Base-by-base conservation (phyloP, 2,888 invertebrate genomes). In the Drosophila macrospina region DNA sequence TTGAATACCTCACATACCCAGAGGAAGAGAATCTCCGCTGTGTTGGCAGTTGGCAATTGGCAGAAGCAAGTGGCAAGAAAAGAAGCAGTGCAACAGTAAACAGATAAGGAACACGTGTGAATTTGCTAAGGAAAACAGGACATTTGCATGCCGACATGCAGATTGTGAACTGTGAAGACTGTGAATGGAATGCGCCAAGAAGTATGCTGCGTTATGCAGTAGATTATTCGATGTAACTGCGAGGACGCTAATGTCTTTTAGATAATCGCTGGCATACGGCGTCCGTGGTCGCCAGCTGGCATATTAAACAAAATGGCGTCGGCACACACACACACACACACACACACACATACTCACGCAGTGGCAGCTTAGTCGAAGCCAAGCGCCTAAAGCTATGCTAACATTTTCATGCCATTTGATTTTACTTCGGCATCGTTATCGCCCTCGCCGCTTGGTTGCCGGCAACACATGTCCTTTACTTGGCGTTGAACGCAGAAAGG, bases 191-290 rank as follows among this genome's bases (percentile, higher is more conserved):
- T 15, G 13, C 36, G 36, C 36, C 54, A 6, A 52, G 45, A 50
- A 48, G 52, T 34, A 39, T 50, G 48, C 64, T 45, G 36, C 28
- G 41, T 11, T 56, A 34, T 51, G 34, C 62, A 62, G 55, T 73
- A 65, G 60, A 76, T 73, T 73, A 67, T 61, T 44, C 52, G 48
- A 39, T 16, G 45, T 44, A 55, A 39, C 61, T 71, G 62, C 52
- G 59, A 55, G 30, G 60, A 59, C 59, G 78, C 69, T 80, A 80
- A 80, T 80, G 80, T 76, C 57, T 80, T 80, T 80, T 76, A 78
- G 80, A 80, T 80, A 80, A 80, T 80, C 80, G 76, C 60, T 70
- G 78, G 69, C 74, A 78, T 69, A 74, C 57, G 76, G 74, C 52
- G 52, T 32, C 47, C 28, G 37, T 41, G 55, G 56, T 45, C 48